Evolutionary conservation across 2,888 invertebrate species (phyloP).

Genomic region (Bombylius major): DNA sequence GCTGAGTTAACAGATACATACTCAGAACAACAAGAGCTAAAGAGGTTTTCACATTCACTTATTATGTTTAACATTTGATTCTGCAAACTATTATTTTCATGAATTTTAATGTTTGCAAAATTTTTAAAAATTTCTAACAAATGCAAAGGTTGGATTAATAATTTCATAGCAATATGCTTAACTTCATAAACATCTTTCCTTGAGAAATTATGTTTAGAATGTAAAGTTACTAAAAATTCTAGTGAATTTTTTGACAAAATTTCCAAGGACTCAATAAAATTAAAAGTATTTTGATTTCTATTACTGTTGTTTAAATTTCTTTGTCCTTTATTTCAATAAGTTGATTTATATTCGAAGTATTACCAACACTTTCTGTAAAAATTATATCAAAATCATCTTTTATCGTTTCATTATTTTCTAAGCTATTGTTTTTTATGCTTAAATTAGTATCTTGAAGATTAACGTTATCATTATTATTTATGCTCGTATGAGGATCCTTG

Average conservation of each 20-base stretch:
- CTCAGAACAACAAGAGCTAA: conserved; percentile 6
- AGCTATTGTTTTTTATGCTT: no score
- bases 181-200: conserved; percentile 12
- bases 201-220: conserved; percentile 11
- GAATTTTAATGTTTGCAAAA: not conserved
- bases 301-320: no score
- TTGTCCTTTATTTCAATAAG: no score
- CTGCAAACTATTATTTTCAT: not conserved
- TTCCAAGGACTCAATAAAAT: no score
- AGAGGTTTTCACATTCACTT: conserved; percentile 6
- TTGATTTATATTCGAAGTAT: no score
- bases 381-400: no score
- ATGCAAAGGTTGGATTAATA: conserved; percentile 7
- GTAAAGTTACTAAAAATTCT: conserved; percentile 1
- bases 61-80: conserved; percentile 2
- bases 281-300: no score
- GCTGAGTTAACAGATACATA: conserved; percentile 9
- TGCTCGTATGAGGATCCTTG: no score
- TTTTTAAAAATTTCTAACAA: conserved; percentile 2
- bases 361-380: no score
- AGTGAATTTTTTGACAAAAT: not conserved
- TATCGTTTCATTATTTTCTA: no score
- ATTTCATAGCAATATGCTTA: conserved; percentile 1
- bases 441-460: no score
- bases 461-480: no score